Conservation (phyloP, 2,113 vertebrate species). For the Atrichornis clamosus region DNA sequence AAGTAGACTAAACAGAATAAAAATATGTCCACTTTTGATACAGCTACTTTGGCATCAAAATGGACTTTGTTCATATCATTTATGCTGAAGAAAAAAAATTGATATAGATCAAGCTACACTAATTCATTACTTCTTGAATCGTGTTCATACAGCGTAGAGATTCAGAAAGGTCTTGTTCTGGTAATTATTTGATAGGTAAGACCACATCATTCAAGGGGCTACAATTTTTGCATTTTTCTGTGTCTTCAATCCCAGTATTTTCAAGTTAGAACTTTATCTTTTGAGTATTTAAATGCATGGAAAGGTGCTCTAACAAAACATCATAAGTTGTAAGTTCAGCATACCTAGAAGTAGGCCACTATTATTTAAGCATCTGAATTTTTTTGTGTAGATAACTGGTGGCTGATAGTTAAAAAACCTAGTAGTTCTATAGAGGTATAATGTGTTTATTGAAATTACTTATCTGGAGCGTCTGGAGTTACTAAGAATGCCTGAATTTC, state of each 20-base stretch:
- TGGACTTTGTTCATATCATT: not conserved
- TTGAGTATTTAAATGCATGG: not conserved
- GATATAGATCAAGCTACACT: not conserved
- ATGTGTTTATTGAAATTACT: not conserved
- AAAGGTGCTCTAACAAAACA: not conserved
- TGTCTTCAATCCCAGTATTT: not conserved
- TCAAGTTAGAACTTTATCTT: not conserved
- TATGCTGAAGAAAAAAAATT: not conserved
- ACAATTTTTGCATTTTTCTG: not conserved
- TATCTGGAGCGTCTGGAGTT: not conserved
- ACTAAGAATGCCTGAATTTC: not conserved
- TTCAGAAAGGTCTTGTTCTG: not conserved
- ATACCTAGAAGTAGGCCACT: not conserved
- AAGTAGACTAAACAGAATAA: not conserved
- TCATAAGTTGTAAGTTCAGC: not conserved
- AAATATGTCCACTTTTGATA: not conserved
- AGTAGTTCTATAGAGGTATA: not conserved
- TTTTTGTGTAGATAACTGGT: not conserved
- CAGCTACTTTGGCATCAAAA: not conserved
- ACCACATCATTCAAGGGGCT: not conserved
- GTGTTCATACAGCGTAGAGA: accelerated
- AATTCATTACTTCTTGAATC: not conserved
- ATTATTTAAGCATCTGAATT: not conserved
- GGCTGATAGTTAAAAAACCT: not conserved
- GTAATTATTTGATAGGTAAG: not conserved